A percentile compares a stretch with the other conserved stretches of the same genome.
These are phyloP conservation scores for Chaetodon auriga DNA, from an alignment of 2,113 vertebrate species.

Conservation along the genomic window DNA sequence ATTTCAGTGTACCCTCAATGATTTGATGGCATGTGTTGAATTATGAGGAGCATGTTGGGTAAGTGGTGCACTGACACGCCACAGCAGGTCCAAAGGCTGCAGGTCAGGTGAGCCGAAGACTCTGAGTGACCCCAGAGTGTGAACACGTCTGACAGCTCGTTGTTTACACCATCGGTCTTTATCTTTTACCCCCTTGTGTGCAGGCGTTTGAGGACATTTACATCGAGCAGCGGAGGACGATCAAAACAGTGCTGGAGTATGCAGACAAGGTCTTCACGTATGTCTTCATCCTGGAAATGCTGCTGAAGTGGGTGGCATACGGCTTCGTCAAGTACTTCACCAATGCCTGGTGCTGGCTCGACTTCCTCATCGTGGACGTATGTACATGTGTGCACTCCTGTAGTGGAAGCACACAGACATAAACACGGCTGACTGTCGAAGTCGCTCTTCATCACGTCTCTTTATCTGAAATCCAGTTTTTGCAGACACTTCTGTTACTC, in stretches of 20 bases:
- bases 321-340: constrained; percentile 98
- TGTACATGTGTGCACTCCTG: constrained; percentile 77
- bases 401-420: too few relatives aligned
- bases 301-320: constrained; percentile 98
- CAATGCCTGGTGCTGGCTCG: constrained; percentile 99
- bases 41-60: too few relatives aligned
- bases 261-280: constrained; percentile 99
- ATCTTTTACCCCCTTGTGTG: background rate
- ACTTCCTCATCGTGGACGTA: constrained; percentile 99
- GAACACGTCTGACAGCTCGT: background rate
- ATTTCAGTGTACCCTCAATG: too few relatives aligned
- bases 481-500: background rate
- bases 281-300: constrained; percentile 98
- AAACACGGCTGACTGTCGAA: background rate
- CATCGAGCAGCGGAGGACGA: constrained; percentile 93
- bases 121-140: background rate
- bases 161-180: background rate
- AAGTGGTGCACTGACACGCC: too few relatives aligned
- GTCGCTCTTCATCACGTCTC: background rate
- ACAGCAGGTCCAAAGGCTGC: background rate
- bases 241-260: constrained; percentile 96
- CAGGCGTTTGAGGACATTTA: constrained; percentile 99
- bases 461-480: background rate
- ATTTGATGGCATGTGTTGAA: too few relatives aligned
- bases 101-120: background rate